Evolutionary conservation across 2,888 invertebrate species (phyloP), one percentile per base, ranked within the genome.

Genomic region (Gastracanthus pulcherrimus): DNA sequence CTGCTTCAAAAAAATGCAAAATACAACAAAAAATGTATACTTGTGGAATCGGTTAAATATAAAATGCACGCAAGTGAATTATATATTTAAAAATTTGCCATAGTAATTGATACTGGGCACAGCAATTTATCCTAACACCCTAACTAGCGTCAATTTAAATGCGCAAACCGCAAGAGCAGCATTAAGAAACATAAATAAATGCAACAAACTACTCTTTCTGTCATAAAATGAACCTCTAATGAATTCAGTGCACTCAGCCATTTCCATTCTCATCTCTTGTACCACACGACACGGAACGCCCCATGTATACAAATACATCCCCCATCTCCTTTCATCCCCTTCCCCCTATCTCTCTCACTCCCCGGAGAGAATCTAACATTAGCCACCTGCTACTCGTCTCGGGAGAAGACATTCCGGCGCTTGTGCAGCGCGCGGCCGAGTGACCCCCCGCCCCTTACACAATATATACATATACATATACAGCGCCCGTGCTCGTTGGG

Each of bases 331-430:
- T 67, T 83, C 84, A 85, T 84, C 83, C 64, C 58, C 78, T 81
- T 85, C 36, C 66, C 60, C 26, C 55, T 55, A 2, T 26, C 41
- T 41, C 41, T 13, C 55, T 9, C 51, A 7, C 23, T 55, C 26
- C 26, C 55, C 55, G 38, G 67, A 16, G 62, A 48, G 60, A 79
- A 86, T 84, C 85, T 84, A 74, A 85, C 86, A 89, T 88, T 89
- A 88, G 86, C 87, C 89, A 88, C 87, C 88, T 89, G 87, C 88
- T 88, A 87, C 87, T 87, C 85, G 86, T 88, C 86, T 87, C 86
- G 23, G 51, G 75, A 64, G 55, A 55, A 70, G 9, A 26, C 69
- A 71, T 71, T 71, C 72, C 71, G 26, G 41, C n/a, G n/a, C 19
- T 2, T 19, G 11, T 19, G 19, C 72, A n/a, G 51, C 13, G 38